A percentile compares a stretch with the other conserved stretches of the same genome.
These are phyloP conservation scores for Drosophila grimshawi DNA, from an alignment of 1,140 invertebrate species.

Conservation along the genomic window DNA sequence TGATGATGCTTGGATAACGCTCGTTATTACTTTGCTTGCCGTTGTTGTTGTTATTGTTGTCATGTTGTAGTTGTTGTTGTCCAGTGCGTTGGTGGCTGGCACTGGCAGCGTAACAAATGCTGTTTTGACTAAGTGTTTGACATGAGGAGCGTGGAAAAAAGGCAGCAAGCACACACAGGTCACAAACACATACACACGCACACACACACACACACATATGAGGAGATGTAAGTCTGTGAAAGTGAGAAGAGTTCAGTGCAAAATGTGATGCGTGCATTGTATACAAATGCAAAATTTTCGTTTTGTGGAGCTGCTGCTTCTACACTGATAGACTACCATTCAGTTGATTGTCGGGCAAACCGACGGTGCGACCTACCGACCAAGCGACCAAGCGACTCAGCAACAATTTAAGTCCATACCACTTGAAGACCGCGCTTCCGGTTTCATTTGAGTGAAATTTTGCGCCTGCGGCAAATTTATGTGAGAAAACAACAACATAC, in stretches of 20 bases:
- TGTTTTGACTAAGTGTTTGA: slow-evolving; percentile 83
- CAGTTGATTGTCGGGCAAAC: slow-evolving; percentile 7
- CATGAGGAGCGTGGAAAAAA: slow-evolving; percentile 80
- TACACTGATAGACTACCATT: slow-evolving; percentile 60
- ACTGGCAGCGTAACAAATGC: slow-evolving; percentile 82
- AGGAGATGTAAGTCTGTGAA: slow-evolving; percentile 63
- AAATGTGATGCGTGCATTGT: slow-evolving; percentile 62
- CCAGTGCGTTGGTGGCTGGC: slow-evolving; percentile 79
- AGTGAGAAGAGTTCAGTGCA: slow-evolving; percentile 73
- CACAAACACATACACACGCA: slow-evolving; percentile 2
- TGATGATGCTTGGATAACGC: slow-evolving; percentile 82
- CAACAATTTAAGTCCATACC: slow-evolving; percentile 62
- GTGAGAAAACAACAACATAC: slow-evolving; percentile 67
- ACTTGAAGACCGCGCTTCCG: slow-evolving; percentile 71
- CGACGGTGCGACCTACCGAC: slow-evolving; percentile 1
- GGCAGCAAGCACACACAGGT: slow-evolving; percentile 35
- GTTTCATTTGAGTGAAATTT: slow-evolving; percentile 82
- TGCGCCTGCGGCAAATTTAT: slow-evolving; percentile 75
- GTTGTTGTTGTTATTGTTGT: slow-evolving; percentile 40
- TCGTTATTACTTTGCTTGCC: slow-evolving; percentile 73
- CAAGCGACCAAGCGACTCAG: slow-evolving; percentile 19
- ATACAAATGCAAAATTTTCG: slow-evolving; percentile 62
- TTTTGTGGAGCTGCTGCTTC: slow-evolving; percentile 27
- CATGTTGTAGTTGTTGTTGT: slow-evolving; percentile 54
- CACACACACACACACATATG: slow-evolving; percentile 16